Evolutionary conservation across 2,113 vertebrate genomes (phyloP).

Genomic region (cat (Felis catus)): F.catus_Fca126_mat1.0 CM031413.1:107256501-107257000

Average conservation of each 20-base stretch:
- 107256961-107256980: background rate
- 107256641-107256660: background rate
- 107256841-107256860: too few species aligned
- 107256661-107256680: background rate
- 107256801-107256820: too few species aligned
- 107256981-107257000: background rate
- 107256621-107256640: background rate
- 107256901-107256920: background rate
- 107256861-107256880: too few species aligned
- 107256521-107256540: background rate
- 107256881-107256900: too few species aligned
- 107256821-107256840: too few species aligned
- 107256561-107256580: background rate
- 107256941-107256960: background rate
- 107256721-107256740: background rate
- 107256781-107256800: too few species aligned
- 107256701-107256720: background rate
- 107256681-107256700: background rate
- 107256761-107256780: too few species aligned
- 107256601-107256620: background rate
- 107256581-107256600: background rate
- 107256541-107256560: background rate
- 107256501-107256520: background rate
- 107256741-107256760: too few species aligned
- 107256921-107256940: background rate